Evolutionary conservation across 2,797 vertebrate genomes (phyloP).

Genomic region (Sphenodon punctatus): DNA sequence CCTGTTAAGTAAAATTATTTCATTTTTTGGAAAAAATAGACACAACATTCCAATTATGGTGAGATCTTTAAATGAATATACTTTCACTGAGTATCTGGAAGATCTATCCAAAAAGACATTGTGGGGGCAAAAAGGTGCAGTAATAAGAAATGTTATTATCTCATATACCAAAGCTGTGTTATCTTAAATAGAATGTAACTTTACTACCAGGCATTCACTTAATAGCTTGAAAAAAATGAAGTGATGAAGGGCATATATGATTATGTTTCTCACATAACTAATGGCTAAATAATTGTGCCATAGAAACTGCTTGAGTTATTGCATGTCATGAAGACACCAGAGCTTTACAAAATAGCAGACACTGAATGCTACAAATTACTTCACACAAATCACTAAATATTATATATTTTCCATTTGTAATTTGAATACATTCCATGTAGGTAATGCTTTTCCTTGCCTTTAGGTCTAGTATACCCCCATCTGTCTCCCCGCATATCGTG

Average conservation of each 20-base stretch:
- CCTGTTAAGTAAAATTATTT: neutral
- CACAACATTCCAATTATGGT: neutral
- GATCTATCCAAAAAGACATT: neutral
- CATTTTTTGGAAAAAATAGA: neutral
- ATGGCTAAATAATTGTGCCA: neutral
- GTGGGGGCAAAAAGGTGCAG: neutral
- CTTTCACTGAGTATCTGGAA: neutral
- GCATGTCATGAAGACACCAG: neutral
- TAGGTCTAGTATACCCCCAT: too few species aligned
- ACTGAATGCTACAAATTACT: neutral
- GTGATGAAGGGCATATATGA: neutral
- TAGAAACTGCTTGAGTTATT: neutral
- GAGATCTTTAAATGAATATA: neutral
- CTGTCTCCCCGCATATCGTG: too few species aligned
- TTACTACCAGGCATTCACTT: neutral
- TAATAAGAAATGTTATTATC: neutral
- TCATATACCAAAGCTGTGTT: neutral
- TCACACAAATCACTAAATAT: neutral
- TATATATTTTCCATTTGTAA: neutral
- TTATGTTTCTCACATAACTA: neutral
- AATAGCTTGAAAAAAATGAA: neutral
- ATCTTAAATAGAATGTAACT: neutral
- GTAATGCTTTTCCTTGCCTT: too few species aligned
- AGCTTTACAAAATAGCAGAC: neutral
- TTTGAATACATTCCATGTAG: neutral